Conservation (phyloP, 2,888 invertebrate species). For the Drosophila pegasa region DNA sequence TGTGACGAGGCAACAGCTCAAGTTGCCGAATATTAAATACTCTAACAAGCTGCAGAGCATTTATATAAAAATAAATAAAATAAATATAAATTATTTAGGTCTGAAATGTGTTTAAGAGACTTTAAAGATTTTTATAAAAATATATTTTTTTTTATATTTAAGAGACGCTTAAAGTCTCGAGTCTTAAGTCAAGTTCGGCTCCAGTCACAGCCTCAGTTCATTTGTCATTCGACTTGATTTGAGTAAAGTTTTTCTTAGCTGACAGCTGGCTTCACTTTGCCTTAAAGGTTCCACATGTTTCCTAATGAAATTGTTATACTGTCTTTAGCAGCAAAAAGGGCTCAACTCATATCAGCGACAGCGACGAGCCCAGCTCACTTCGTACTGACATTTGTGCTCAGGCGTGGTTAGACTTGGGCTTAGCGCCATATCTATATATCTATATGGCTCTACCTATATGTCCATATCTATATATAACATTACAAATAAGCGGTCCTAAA, state of each 20-base stretch:
- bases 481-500: conserved; percentile 50
- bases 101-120: too few relatives aligned
- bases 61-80: too few relatives aligned
- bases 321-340: neutral
- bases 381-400: conserved; percentile 9
- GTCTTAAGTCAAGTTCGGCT: too few relatives aligned
- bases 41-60: too few relatives aligned
- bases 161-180: too few relatives aligned
- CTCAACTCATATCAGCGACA: neutral
- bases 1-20: neutral
- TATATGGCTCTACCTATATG: neutral
- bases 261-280: too few relatives aligned
- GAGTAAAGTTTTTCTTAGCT: too few relatives aligned
- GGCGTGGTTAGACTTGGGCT: neutral
- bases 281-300: neutral
- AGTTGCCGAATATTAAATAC: conserved; percentile 5
- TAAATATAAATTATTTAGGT: too few relatives aligned
- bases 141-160: too few relatives aligned
- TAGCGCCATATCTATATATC: neutral
- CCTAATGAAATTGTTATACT: neutral
- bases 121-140: too few relatives aligned
- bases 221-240: too few relatives aligned
- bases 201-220: too few relatives aligned
- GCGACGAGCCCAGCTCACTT: conserved; percentile 17
- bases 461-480: conserved; percentile 27